Conservation (phyloP, 2,113 vertebrate species). For the Tapirus terrestris region DNA sequence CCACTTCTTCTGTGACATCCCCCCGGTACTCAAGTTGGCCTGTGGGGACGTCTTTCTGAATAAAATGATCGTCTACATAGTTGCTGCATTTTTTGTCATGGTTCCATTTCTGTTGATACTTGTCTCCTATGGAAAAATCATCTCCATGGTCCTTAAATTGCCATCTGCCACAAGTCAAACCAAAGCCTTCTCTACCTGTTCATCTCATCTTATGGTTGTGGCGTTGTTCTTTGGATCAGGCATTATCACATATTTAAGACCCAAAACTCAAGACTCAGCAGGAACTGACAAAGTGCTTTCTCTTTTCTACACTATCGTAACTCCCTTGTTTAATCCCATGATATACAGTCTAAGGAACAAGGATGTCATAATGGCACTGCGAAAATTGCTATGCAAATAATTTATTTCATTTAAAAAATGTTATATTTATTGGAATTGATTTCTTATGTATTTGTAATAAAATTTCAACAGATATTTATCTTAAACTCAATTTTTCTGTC, state of each 20-base stretch:
- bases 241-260: slow-evolving; percentile 56
- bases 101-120: slow-evolving; percentile 13
- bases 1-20: slow-evolving; percentile 43
- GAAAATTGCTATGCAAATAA: neutral
- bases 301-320: slow-evolving; percentile 60
- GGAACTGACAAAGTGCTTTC: slow-evolving; percentile 44
- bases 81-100: accelerated
- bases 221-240: slow-evolving; percentile 59
- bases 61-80: neutral
- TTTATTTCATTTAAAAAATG: neutral
- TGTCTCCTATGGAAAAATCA: slow-evolving; percentile 67
- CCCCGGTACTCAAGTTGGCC: neutral
- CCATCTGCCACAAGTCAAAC: neutral
- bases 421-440: neutral
- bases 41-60: neutral
- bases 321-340: slow-evolving; percentile 37
- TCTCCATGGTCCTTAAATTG: slow-evolving; percentile 50
- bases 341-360: slow-evolving; percentile 50
- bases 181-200: slow-evolving; percentile 72
- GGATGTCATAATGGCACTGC: neutral
- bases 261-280: neutral
- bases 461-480: neutral
- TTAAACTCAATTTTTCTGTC: neutral
- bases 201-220: slow-evolving; percentile 60
- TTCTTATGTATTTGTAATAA: neutral